A percentile compares a stretch with the other conserved stretches of the same genome.
Evolutionary conservation across 2,888 invertebrate species (phyloP).

Genomic region (Lysandra coridon): DNA sequence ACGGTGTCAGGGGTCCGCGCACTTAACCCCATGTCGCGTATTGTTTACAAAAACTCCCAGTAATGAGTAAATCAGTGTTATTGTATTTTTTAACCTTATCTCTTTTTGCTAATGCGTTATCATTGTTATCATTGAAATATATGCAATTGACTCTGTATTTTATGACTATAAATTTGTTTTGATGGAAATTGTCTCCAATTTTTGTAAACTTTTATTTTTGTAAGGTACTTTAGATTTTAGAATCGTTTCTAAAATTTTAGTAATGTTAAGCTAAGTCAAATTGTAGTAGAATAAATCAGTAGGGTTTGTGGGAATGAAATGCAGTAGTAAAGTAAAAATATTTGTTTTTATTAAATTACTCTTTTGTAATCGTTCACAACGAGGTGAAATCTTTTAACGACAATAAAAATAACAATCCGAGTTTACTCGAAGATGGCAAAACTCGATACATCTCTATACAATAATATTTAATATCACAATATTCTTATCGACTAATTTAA

Average conservation of each 20-base stretch:
- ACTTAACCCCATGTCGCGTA: constrained; percentile 58
- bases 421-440: constrained; percentile 55
- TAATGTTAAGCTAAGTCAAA: not conserved
- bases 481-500: constrained; percentile 76
- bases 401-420: constrained; percentile 76
- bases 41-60: constrained; percentile 45
- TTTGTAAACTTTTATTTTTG: not conserved
- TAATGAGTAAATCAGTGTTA: not conserved
- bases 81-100: constrained; percentile 13
- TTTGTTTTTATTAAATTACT: constrained; percentile 72
- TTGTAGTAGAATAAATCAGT: not conserved
- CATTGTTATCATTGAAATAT: not conserved
- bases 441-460: constrained; percentile 75
- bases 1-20: constrained; percentile 56
- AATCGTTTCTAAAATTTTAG: not conserved
- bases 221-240: not conserved
- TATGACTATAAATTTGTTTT: not conserved
- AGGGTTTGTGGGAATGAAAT: constrained; percentile 56
- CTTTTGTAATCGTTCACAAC: constrained; percentile 65
- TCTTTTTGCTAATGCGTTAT: not conserved
- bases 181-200: not conserved
- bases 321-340: constrained; percentile 63
- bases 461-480: constrained; percentile 80
- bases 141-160: not conserved
- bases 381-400: constrained; percentile 76